phyloP scores from a whole-genome alignment of 2,888 invertebrate species.

The Diadegma fenestrale region DNA sequence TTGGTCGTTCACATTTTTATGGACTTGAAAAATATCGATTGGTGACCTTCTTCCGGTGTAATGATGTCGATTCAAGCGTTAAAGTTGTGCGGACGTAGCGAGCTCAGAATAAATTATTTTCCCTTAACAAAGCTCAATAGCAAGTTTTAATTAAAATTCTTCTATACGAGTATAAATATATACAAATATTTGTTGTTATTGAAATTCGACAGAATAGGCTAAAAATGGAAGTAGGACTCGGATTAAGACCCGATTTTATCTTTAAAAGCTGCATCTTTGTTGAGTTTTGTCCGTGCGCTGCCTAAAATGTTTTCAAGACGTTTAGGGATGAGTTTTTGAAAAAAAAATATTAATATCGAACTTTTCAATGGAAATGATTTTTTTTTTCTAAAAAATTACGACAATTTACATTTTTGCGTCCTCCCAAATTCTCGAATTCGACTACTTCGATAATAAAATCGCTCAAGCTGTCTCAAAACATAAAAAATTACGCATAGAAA shows the following conservation, averaged over 20 bases:
- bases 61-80: slow-evolving; percentile 68
- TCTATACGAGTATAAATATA: slow-evolving; percentile 9
- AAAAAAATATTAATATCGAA: neutral
- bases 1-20: slow-evolving; percentile 25
- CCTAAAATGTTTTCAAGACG: neutral
- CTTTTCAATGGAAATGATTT: no score
- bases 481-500: neutral
- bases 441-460: neutral
- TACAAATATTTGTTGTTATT: slow-evolving; percentile 1
- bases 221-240: slow-evolving; percentile 18
- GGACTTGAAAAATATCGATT: slow-evolving; percentile 67
- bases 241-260: neutral
- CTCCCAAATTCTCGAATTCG: neutral
- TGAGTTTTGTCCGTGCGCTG: neutral
- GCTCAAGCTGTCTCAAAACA: neutral
- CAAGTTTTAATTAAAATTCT: neutral
- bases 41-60: slow-evolving; percentile 31
- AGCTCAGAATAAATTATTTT: slow-evolving; percentile 38
- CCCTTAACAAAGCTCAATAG: slow-evolving; percentile 47
- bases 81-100: slow-evolving; percentile 62
- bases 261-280: neutral
- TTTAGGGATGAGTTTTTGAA: neutral
- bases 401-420: neutral
- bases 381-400: neutral
- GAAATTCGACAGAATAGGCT: neutral